Evolutionary conservation across 2,797 vertebrate species (phyloP).

Genomic region (Orestias chungarensis): DNA sequence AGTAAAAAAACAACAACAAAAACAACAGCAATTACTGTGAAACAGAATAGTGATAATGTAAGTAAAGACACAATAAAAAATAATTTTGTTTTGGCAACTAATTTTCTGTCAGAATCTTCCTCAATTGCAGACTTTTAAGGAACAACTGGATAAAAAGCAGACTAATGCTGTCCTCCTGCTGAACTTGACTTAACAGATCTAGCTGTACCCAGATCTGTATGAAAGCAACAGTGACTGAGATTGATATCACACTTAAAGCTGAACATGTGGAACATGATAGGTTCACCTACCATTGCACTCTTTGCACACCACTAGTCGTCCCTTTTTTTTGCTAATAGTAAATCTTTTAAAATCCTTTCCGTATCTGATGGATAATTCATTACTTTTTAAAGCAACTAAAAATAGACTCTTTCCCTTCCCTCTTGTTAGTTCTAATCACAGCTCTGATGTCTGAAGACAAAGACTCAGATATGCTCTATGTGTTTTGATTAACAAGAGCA

Average conservation of each 20-base stretch:
- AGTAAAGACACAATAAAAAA: neutral
- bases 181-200: conserved; percentile 23
- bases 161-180: conserved; percentile 18
- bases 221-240: conserved; percentile 14
- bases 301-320: conserved; percentile 26
- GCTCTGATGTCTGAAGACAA: no score
- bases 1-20: neutral
- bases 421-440: no score
- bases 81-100: no score
- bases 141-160: conserved; percentile 31
- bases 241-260: conserved; percentile 24
- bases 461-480: no score
- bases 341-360: conserved; percentile 21
- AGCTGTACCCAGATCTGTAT: conserved; percentile 15
- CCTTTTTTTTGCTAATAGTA: conserved; percentile 17
- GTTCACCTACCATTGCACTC: neutral
- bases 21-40: neutral
- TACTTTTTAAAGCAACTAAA: conserved; percentile 17
- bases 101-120: neutral
- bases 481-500: conserved; percentile 27
- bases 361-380: conserved; percentile 21
- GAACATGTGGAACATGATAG: conserved; percentile 16
- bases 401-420: neutral
- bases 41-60: neutral
- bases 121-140: conserved; percentile 6